Evolutionary conservation across 2,888 invertebrate species (phyloP).

Genomic region (Netelia melanura): DNA sequence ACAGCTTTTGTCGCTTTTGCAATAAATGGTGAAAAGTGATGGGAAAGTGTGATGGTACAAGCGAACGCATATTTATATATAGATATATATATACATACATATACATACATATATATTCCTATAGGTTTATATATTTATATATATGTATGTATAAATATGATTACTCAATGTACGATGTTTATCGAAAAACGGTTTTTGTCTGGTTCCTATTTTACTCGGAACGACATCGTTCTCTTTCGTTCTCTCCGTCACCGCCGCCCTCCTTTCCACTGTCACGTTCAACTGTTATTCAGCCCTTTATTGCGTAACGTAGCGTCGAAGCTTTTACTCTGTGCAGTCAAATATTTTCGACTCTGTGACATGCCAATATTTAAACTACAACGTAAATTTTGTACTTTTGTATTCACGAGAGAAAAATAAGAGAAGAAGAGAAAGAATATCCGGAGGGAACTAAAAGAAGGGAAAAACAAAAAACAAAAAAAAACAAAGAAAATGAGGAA

Average conservation of each 20-base stretch:
- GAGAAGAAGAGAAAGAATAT: background rate
- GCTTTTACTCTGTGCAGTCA: constrained; percentile 54
- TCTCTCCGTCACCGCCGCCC: background rate
- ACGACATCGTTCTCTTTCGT: constrained; percentile 28
- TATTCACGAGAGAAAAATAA: constrained; percentile 48
- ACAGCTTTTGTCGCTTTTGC: constrained; percentile 58
- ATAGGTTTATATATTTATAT: constrained; percentile 27
- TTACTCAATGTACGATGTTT: constrained; percentile 39
- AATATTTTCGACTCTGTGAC: constrained; percentile 61
- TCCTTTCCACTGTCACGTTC: background rate
- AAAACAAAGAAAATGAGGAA: background rate
- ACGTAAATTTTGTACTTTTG: constrained; percentile 69
- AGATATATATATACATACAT: constrained; percentile 7
- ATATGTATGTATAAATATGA: constrained; percentile 21
- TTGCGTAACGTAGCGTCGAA: constrained; percentile 40
- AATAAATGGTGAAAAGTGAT: constrained; percentile 47
- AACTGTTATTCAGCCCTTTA: constrained; percentile 31
- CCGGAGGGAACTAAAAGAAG: background rate
- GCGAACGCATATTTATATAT: constrained; percentile 34
- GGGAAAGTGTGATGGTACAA: constrained; percentile 29
- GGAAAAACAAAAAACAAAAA: background rate
- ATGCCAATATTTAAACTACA: constrained; percentile 56
- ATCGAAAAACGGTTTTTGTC: constrained; percentile 39
- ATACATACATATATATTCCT: background rate
- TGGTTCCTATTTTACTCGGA: constrained; percentile 34